Percentiles rank a stretch among this genome's conserved stretches.
These are phyloP conservation scores for Ageneiosus marmoratus DNA, from an alignment of 2,113 vertebrate species.

Conservation along the genomic window DNA sequence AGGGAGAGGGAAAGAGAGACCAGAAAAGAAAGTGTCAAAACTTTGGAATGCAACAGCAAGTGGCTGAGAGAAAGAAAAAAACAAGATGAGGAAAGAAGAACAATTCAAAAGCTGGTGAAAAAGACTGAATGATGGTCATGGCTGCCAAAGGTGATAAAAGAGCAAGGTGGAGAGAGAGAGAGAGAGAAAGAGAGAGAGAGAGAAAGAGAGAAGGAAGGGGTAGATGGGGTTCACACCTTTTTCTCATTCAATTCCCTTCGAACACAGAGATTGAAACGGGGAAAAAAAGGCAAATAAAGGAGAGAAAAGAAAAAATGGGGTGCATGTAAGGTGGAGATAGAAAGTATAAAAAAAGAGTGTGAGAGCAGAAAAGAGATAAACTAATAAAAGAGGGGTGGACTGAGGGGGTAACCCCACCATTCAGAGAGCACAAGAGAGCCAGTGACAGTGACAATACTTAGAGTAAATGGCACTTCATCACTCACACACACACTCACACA, in stretches of 20 bases:
- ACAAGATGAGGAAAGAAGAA: neutral
- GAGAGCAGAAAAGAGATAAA: slow-evolving; percentile 32
- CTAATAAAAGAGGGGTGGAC: slow-evolving; percentile 54
- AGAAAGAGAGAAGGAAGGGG: neutral
- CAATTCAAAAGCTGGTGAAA: slow-evolving; percentile 51
- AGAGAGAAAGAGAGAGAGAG: too few species aligned
- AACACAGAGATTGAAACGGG: neutral
- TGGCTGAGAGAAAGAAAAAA: slow-evolving; percentile 6
- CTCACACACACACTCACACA: slow-evolving; percentile 48
- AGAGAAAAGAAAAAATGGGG: slow-evolving; percentile 2
- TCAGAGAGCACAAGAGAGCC: slow-evolving; percentile 67
- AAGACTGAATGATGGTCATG: slow-evolving; percentile 65
- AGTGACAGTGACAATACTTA: slow-evolving; percentile 72
- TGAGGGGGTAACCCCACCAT: slow-evolving; percentile 64
- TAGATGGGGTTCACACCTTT: neutral
- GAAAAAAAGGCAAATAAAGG: neutral
- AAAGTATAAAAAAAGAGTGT: slow-evolving; percentile 60
- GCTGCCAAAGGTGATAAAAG: slow-evolving; percentile 68
- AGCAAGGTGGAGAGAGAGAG: neutral
- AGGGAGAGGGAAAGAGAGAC: neutral
- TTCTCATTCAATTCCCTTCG: neutral
- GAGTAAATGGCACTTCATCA: slow-evolving; percentile 75
- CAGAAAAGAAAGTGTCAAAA: neutral
- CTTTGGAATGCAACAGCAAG: neutral
- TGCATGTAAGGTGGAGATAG: slow-evolving; percentile 75